phyloP scores from a whole-genome alignment of 1,140 invertebrate genomes.

The Harlomillsia oculata region DNA sequence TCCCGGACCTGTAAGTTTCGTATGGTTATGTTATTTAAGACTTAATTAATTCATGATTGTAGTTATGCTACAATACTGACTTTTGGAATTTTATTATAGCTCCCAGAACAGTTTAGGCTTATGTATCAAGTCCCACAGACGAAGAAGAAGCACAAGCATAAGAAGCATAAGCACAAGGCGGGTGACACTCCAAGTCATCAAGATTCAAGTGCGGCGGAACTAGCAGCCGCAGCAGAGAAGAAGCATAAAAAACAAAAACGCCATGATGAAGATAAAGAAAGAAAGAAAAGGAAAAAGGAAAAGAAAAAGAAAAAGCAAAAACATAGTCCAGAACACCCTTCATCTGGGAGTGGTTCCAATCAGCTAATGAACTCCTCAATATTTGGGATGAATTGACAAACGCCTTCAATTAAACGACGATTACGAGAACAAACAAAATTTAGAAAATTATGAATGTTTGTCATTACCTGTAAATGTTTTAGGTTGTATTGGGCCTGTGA shows the following conservation, averaged over 20 bases:
- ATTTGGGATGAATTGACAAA: too few relatives aligned
- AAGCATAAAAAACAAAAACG: slow-evolving; percentile 92
- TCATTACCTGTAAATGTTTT: too few relatives aligned
- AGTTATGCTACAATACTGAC: too few relatives aligned
- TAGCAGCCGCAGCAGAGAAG: slow-evolving; percentile 56
- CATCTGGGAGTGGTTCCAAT: not conserved
- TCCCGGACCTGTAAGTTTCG: slow-evolving; percentile 77
- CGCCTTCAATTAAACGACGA: too few relatives aligned
- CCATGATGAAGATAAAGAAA: slow-evolving; percentile 86
- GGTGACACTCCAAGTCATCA: slow-evolving; percentile 53
- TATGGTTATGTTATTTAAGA: too few relatives aligned
- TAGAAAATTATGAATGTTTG: too few relatives aligned
- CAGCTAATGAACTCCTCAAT: too few relatives aligned
- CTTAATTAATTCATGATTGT: slow-evolving; percentile 3
- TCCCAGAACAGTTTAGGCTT: slow-evolving; percentile 91
- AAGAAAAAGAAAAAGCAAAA: slow-evolving; percentile 84
- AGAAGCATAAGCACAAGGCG: slow-evolving; percentile 87
- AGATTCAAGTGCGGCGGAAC: slow-evolving; percentile 23
- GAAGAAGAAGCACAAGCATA: slow-evolving; percentile 90
- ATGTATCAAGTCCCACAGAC: slow-evolving; percentile 78
- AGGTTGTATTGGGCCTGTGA: too few relatives aligned
- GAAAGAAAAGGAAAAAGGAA: slow-evolving; percentile 89
- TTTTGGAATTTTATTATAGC: slow-evolving; percentile 46
- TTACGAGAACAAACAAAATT: too few relatives aligned
- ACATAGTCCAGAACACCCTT: slow-evolving; percentile 75